phyloP scores from a whole-genome alignment of 2,113 vertebrate species.

The Crotalus tigris region DNA sequence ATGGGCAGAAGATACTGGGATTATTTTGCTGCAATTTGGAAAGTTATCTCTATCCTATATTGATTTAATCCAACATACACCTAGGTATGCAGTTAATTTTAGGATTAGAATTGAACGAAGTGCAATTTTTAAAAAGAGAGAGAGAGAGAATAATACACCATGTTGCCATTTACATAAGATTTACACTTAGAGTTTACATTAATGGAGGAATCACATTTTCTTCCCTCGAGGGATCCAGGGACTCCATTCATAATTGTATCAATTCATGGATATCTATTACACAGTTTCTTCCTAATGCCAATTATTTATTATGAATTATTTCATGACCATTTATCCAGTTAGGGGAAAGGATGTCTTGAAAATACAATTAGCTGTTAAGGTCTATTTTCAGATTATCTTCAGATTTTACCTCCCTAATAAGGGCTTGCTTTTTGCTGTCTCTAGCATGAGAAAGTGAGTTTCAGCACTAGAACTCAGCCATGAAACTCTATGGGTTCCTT shows the following conservation, averaged over 20 bases:
- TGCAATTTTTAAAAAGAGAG: not conserved
- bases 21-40: not conserved
- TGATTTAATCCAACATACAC: not conserved
- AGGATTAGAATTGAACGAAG: not conserved
- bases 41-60: not conserved
- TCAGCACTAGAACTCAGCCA: not conserved
- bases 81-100: not conserved
- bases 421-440: not conserved
- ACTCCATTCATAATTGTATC: not conserved
- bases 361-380: not conserved
- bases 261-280: not conserved
- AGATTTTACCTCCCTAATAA: not conserved
- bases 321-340: not conserved
- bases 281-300: not conserved
- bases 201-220: not conserved
- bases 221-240: not conserved
- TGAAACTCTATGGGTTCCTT: not conserved
- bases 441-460: not conserved
- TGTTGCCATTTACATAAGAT: not conserved
- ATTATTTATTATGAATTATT: not conserved
- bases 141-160: rapidly evolving
- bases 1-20: conserved; percentile 32
- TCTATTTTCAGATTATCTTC: not conserved
- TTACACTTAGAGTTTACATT: not conserved
- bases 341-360: not conserved